Evolutionary conservation across 2,888 invertebrate genomes (phyloP).

Genomic region (Gymnocheta viridis): DNA sequence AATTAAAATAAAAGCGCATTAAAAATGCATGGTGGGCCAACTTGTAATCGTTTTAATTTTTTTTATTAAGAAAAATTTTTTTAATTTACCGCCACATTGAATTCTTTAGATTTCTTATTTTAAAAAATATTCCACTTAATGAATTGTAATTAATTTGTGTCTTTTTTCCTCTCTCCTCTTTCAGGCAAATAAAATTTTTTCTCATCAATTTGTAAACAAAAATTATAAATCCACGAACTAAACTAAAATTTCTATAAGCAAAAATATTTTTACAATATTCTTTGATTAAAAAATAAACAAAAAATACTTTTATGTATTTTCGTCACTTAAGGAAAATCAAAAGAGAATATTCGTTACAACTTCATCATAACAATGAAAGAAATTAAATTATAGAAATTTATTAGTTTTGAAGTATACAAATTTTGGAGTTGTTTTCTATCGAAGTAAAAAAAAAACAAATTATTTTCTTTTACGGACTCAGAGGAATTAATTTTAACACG

Average conservation of each 20-base stretch:
- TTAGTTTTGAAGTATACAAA: slow-evolving; percentile 71
- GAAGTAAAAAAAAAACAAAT: slow-evolving; percentile 43
- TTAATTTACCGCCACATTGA: too few relatives aligned
- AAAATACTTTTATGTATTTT: slow-evolving; percentile 5
- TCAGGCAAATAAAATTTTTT: slow-evolving; percentile 75
- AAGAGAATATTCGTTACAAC: slow-evolving; percentile 49
- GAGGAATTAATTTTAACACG: slow-evolving; percentile 63
- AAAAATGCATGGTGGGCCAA: too few relatives aligned
- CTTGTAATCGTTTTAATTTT: too few relatives aligned
- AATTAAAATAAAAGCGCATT: too few relatives aligned
- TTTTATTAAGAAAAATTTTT: too few relatives aligned
- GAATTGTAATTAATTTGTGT: slow-evolving; percentile 26
- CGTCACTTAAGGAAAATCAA: neutral
- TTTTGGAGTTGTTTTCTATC: slow-evolving; percentile 41
- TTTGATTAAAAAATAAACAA: slow-evolving; percentile 6
- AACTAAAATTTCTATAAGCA: slow-evolving; percentile 76
- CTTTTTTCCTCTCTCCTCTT: slow-evolving; percentile 70
- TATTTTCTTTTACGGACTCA: slow-evolving; percentile 58
- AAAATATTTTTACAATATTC: slow-evolving; percentile 48
- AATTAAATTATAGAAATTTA: slow-evolving; percentile 73
- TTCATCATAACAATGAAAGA: slow-evolving; percentile 53
- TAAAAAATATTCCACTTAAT: neutral
- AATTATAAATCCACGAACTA: slow-evolving; percentile 68
- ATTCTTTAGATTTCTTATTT: too few relatives aligned
- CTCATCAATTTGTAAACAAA: slow-evolving; percentile 36